Evolutionary conservation across 2,113 vertebrate genomes (phyloP), one percentile per base, ranked within the genome.

Genomic region (Natator depressus): DNA sequence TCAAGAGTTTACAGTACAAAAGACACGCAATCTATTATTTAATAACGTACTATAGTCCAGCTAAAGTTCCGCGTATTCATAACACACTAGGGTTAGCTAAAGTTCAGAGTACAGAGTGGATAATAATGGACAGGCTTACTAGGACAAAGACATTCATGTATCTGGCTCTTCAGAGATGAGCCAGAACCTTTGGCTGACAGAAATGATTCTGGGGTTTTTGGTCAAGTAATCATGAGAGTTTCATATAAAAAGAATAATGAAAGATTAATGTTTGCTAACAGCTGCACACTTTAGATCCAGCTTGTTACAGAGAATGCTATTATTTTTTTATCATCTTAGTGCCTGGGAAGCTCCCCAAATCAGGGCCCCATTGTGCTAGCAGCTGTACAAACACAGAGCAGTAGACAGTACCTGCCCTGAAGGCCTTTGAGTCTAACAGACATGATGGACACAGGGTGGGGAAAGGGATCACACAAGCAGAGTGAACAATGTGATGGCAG

Each of bases 401-500:
- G 24, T 27, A 27, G 24, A 27, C 10, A 46, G 42, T 46, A 11
- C 25, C 42, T 46, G 75, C 10, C 42, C 24, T 55, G 78, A 78
- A 82, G 16, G 82, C 25, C 14, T 92, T 83, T 75, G 29, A 84
- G 27, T 35, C 25, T 29, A 86, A 42, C 47, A 87, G 80, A 90
- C 11, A 50, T 69, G 65, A 35, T 65, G 84, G 6, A 9, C 13
- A 31, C 0, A 0, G 42, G 13, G 13, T 6, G 16, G 38, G 72
- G 76, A n/a, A 8, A 75, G 42, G 3, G 4, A 69, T 10, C 62
- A n/a, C 35, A n/a, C 75, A 85, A 75, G 75, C 80, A 72, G 42
- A 59, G 16, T 35, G 87, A 42, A 50, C 1, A 76, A 25, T 7
- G 20, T 46, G 42, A 46, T 46, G 22, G 75, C 38, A 46, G 75